These are phyloP conservation scores for Gymnogyps californianus DNA, from an alignment of 2,113 vertebrate species.

Conservation along the genomic window DNA sequence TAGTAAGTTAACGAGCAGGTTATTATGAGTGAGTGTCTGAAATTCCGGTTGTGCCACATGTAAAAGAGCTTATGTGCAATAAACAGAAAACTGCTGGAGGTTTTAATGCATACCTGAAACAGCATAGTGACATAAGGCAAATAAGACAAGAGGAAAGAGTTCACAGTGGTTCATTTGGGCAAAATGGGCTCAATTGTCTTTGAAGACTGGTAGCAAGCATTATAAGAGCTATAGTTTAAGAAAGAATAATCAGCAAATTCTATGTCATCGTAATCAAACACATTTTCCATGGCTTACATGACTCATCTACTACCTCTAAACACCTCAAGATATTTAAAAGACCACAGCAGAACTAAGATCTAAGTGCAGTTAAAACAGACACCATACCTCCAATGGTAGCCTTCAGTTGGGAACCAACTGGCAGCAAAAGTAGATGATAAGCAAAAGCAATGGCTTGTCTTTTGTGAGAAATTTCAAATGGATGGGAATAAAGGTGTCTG, in stretches of 20 bases:
- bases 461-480: neutral
- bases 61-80: neutral
- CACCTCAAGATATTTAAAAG: neutral
- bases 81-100: neutral
- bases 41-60: neutral
- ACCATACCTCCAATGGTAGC: neutral
- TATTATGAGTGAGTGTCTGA: constrained; percentile 31
- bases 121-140: neutral
- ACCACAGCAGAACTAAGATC: neutral
- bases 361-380: neutral
- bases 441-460: neutral
- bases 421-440: neutral
- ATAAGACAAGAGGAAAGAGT: neutral
- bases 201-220: neutral
- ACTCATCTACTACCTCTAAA: neutral
- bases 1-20: constrained; percentile 2
- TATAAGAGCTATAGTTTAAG: neutral
- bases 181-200: neutral
- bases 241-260: neutral
- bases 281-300: neutral
- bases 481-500: neutral
- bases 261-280: neutral
- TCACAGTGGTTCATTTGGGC: neutral
- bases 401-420: neutral
- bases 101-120: neutral